These are phyloP conservation scores for Dipus sagitta DNA, from an alignment of 2,797 vertebrate genomes.

Conservation along the genomic window DNA sequence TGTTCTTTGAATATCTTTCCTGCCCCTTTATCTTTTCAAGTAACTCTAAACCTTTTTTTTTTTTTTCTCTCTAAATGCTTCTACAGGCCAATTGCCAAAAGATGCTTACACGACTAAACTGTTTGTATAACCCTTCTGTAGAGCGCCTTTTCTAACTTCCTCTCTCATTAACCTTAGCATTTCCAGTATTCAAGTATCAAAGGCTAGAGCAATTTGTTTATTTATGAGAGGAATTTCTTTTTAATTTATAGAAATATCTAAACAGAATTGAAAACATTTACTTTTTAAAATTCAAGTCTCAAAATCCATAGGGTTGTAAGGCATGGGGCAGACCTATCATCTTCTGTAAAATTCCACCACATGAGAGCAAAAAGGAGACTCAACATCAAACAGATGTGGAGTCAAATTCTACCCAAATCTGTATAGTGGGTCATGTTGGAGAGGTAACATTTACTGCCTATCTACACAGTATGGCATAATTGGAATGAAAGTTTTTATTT, in stretches of 20 bases:
- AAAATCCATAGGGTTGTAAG: neutral
- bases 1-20: conserved; percentile 52
- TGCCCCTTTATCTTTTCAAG: conserved; percentile 64
- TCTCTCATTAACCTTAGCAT: conserved; percentile 38
- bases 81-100: conserved; percentile 39
- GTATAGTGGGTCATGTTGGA: neutral
- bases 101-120: neutral
- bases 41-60: conserved; percentile 62
- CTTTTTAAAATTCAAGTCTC: neutral
- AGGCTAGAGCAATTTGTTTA: conserved; percentile 59
- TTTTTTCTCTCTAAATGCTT: conserved; percentile 48
- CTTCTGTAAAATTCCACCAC: neutral
- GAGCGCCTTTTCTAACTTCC: neutral
- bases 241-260: neutral
- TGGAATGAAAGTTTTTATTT: neutral
- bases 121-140: conserved; percentile 7
- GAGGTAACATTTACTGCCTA: neutral
- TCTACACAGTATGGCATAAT: neutral
- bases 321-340: neutral
- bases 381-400: conserved; percentile 12
- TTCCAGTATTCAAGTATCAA: conserved; percentile 47
- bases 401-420: neutral
- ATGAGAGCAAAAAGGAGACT: neutral
- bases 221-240: conserved; percentile 40
- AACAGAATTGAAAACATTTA: conserved; percentile 19